phyloP scores from a whole-genome alignment of 2,113 vertebrate genomes.

The Pogonocichla stellata region DNA sequence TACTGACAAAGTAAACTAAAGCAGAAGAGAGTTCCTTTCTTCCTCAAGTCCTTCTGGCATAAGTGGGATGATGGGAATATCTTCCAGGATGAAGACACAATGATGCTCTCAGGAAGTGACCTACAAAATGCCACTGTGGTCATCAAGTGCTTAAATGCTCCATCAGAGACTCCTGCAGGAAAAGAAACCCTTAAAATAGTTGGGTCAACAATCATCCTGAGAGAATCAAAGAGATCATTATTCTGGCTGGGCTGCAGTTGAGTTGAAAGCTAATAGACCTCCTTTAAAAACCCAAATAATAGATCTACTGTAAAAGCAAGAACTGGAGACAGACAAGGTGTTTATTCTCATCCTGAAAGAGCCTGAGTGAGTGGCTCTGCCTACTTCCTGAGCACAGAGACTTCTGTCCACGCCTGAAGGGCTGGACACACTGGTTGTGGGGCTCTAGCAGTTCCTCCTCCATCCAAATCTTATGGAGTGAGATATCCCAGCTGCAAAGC shows the following conservation, averaged over 20 bases:
- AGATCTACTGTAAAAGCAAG: not conserved
- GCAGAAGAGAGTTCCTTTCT: not conserved
- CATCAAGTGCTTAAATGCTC: not conserved
- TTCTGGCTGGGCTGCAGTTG: not conserved
- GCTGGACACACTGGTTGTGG: fast-evolving
- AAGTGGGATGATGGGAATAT: not conserved
- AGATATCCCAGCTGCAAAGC: not conserved
- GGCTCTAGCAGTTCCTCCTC: not conserved
- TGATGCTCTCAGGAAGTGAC: not conserved
- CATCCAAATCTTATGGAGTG: not conserved
- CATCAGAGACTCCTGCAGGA: not conserved
- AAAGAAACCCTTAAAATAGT: not conserved
- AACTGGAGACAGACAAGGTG: not conserved
- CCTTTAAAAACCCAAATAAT: not conserved
- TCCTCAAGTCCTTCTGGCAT: not conserved
- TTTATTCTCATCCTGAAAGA: not conserved
- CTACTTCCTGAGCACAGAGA: not conserved
- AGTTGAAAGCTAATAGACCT: not conserved
- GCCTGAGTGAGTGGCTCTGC: not conserved
- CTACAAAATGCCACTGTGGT: too few species aligned
- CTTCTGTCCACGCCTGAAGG: not conserved
- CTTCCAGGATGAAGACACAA: not conserved
- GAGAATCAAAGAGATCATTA: not conserved
- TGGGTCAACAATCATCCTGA: not conserved
- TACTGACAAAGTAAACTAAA: not conserved